Percentiles rank a stretch among this genome's conserved stretches.
phyloP scores from a whole-genome alignment of 37 sponge, comb jelly and placozoan species.

The Corticium candelabrum region DNA sequence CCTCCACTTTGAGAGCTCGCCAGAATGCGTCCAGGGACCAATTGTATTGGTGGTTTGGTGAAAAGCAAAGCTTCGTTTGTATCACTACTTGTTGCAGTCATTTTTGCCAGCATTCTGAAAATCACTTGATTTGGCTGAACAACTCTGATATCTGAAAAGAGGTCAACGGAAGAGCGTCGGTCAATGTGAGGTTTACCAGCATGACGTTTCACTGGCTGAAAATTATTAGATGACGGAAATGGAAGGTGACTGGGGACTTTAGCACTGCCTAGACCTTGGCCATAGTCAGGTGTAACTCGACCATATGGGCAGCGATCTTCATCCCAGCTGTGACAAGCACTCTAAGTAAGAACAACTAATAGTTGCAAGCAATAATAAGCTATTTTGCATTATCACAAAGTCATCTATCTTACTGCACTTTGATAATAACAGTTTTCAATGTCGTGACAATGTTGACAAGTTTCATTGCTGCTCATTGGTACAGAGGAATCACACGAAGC shows the following conservation, averaged over 20 bases:
- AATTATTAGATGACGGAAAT: neutral
- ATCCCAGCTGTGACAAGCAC: neutral
- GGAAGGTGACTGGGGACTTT: neutral
- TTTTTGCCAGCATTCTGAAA: neutral
- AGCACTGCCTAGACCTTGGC: neutral
- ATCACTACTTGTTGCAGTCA: neutral
- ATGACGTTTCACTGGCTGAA: neutral
- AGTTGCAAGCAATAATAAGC: too few relatives aligned
- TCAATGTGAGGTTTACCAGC: neutral
- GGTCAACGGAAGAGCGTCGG: neutral
- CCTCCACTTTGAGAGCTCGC: neutral
- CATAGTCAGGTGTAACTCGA: neutral
- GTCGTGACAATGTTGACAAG: conserved; percentile 1
- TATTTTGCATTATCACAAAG: too few relatives aligned
- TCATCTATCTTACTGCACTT: too few relatives aligned
- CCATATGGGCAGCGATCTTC: neutral
- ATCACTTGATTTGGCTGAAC: neutral
- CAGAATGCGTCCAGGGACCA: neutral
- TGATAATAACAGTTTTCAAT: neutral
- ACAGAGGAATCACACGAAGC: neutral
- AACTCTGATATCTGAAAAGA: neutral
- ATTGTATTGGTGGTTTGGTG: neutral
- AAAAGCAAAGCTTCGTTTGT: neutral
- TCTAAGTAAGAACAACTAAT: too few relatives aligned
- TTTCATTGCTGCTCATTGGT: neutral